Evolutionary conservation across 2,797 vertebrate genomes (phyloP).

Genomic region (Gymnothorax reevesii): DNA sequence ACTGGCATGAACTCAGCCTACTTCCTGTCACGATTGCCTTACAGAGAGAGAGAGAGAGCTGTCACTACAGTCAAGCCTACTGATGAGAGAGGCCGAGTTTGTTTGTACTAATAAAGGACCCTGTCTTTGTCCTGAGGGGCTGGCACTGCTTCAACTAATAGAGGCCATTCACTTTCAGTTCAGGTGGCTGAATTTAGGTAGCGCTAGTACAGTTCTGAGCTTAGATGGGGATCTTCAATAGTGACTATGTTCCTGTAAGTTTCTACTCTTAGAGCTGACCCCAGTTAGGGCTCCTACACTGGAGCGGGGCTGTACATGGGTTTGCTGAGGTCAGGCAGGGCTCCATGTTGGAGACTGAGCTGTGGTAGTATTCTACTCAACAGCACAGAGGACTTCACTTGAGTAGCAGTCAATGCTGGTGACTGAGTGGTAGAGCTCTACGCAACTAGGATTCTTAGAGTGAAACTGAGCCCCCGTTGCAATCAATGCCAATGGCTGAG

Average conservation of each 20-base stretch:
- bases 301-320: not conserved
- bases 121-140: not conserved
- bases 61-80: conserved; percentile 53
- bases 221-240: not conserved
- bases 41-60: conserved; percentile 44
- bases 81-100: conserved; percentile 42
- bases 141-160: not conserved
- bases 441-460: too few species aligned
- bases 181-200: conserved; percentile 49
- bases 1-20: conserved; percentile 51
- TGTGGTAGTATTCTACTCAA: too few species aligned
- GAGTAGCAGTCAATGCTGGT: too few species aligned
- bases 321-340: not conserved
- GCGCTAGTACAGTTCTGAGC: too few species aligned
- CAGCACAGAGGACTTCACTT: too few species aligned
- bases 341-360: too few species aligned
- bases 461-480: too few species aligned
- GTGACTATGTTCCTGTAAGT: not conserved
- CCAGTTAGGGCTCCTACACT: not conserved
- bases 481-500: too few species aligned
- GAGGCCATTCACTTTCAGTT: conserved; percentile 38
- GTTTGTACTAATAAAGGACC: not conserved
- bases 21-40: conserved; percentile 34
- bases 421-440: too few species aligned
- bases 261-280: not conserved